Conservation (phyloP, 2,113 vertebrate species). For the Lepus americanus region DNA sequence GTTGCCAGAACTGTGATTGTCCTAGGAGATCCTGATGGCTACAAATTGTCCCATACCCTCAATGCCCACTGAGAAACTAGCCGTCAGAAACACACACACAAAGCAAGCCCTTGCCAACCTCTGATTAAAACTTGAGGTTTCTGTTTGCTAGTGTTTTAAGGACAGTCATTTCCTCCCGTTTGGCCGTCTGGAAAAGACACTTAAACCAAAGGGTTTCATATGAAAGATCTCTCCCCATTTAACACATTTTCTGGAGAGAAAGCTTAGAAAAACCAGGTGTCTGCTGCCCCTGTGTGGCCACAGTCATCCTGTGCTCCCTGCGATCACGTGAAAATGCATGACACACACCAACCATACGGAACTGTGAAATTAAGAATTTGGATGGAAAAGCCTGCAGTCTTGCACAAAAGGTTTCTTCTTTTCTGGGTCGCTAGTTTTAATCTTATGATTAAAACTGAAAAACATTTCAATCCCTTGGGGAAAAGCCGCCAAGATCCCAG, state of each 20-base stretch:
- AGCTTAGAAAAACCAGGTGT: constrained; percentile 77
- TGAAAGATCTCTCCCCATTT: background rate
- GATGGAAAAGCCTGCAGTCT: background rate
- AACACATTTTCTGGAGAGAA: background rate
- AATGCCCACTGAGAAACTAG: background rate
- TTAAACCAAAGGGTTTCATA: constrained; percentile 6
- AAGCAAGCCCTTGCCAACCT: constrained; percentile 22
- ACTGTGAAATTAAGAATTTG: constrained; percentile 58
- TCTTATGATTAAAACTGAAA: background rate
- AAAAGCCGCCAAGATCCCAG: constrained; percentile 2
- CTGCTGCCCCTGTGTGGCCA: constrained; percentile 87
- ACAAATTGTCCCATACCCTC: background rate
- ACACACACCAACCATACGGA: background rate
- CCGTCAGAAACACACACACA: background rate
- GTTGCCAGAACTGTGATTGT: background rate
- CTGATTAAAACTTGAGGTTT: constrained; percentile 41
- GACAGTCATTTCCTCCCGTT: constrained; percentile 46
- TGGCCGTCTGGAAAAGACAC: constrained; percentile 8
- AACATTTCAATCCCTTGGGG: background rate
- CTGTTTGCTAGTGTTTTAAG: constrained; percentile 55
- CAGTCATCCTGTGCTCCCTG: background rate
- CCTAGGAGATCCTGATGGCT: background rate
- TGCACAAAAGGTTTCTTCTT: background rate
- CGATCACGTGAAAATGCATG: background rate
- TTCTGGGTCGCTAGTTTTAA: background rate